Evolutionary conservation across 2,113 vertebrate species (phyloP), one percentile per base, ranked within the genome.

Genomic region (Onychostruthus taczanowskii): DNA sequence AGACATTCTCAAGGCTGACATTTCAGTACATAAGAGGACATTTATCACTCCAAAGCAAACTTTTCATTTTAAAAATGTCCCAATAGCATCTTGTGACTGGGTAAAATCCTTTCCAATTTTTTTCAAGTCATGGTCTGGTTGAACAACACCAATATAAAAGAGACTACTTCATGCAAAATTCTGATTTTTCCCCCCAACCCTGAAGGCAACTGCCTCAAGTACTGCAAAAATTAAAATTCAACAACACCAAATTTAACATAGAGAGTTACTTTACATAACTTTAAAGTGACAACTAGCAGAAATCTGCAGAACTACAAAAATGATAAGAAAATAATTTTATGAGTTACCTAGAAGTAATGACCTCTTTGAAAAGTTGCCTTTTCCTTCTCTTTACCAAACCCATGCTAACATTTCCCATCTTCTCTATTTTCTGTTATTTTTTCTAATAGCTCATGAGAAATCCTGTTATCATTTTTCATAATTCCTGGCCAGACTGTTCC

Each of bases 141-240:
- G 28, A 84, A 67, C 8, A 58, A 2, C 14, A 43, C 33, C 68
- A 81, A 90, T 56, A 81, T 63, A 30, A 89, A 67, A 70, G 68
- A 62, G 39, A 82, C 0, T 7, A 49, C 23, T 53, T 79, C 18
- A 79, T 49, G 22, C 82, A 84, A 70, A 72, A 76, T 58, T 91
- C 44, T 16, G 22, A 28, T 39, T 86, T 83, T 5, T 5, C 6
- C 26, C 33, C 7, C 33, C 11, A 79, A 6, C 37, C 77, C 93
- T 52, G 17, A 90, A 87, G 81, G 67, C 41, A 94, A 93, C 10
- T 78, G 59, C 87, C 94, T 67, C 39, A 92, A 94, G 91, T 55
- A 39, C 17, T 64, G 31, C 33, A 83, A 44, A 41, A 82, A 82
- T 89, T 87, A 92, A 83, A 85, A 91, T 75, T 59, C 59, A 91